Percentiles rank a stretch among this genome's conserved stretches.
Evolutionary conservation across 2,888 invertebrate genomes (phyloP).

Genomic region (Leucophenga maculata): DNA sequence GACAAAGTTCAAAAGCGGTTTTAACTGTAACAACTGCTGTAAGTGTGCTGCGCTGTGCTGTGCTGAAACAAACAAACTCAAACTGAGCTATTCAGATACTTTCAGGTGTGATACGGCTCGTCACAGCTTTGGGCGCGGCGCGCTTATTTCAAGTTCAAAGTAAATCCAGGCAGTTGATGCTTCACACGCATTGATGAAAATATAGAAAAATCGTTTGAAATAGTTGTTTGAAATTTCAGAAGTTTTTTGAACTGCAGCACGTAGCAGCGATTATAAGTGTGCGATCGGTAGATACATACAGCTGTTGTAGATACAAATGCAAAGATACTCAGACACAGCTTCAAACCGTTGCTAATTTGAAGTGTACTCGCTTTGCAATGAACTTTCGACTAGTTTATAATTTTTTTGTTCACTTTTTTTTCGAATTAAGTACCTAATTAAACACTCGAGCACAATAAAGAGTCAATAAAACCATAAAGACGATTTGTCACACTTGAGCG

Average conservation of each 20-base stretch:
- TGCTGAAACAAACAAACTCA: neutral
- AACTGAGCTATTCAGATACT: neutral
- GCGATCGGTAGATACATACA: no score
- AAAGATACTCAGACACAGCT: neutral
- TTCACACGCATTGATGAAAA: no score
- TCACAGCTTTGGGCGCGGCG: slow-evolving; percentile 13
- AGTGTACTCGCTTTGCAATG: slow-evolving; percentile 2
- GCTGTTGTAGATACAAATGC: no score
- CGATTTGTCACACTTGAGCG: no score
- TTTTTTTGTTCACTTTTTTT: neutral
- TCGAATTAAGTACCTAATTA: neutral
- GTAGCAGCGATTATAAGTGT: neutral
- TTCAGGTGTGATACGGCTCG: neutral
- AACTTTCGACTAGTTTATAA: slow-evolving; percentile 14
- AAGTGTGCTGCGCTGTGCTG: no score
- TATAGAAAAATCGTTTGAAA: no score
- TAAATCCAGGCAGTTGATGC: no score
- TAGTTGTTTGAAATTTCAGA: neutral
- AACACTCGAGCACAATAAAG: no score
- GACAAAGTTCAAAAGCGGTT: slow-evolving; percentile 5
- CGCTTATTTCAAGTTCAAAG: neutral
- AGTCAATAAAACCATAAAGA: no score
- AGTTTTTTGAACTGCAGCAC: slow-evolving; percentile 3
- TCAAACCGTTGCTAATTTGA: neutral
- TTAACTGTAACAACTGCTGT: slow-evolving; percentile 16